Conservation (phyloP, 2,797 vertebrate genomes). For the Onychomys arenicola region DNA sequence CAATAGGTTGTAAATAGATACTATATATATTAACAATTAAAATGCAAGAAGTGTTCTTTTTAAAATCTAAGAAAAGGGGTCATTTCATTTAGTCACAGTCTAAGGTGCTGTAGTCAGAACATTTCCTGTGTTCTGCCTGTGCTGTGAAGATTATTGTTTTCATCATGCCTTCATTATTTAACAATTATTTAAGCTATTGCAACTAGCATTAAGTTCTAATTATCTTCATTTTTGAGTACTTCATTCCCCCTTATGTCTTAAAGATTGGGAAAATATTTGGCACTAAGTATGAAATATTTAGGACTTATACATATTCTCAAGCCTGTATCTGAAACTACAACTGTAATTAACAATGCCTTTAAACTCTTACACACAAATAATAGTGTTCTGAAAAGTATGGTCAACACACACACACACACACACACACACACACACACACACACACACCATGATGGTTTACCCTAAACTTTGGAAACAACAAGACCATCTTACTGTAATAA, state of each 20-base stretch:
- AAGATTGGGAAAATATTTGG: conserved; percentile 31
- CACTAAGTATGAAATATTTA: not conserved
- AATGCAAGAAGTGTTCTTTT: not conserved
- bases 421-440: not conserved
- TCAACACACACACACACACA: not conserved
- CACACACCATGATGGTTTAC: not conserved
- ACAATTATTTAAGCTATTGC: not conserved
- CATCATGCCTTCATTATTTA: not conserved
- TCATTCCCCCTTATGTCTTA: conserved; percentile 25
- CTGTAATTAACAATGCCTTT: not conserved
- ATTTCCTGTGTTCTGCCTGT: not conserved
- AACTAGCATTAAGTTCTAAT: conserved; percentile 44
- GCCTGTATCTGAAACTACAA: not conserved
- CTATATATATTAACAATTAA: not conserved
- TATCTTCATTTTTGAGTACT: conserved; percentile 23
- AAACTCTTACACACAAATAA: conserved; percentile 32
- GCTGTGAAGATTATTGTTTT: not conserved
- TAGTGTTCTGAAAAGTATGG: not conserved
- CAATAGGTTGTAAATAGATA: not conserved
- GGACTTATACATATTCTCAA: not conserved
- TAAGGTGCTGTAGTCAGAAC: not conserved
- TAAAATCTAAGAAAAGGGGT: not conserved
- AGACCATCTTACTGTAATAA: not conserved
- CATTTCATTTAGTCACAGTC: not conserved
- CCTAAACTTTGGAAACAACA: not conserved